These are phyloP conservation scores for Amazona guildingii DNA, from an alignment of 2,113 vertebrate species.

Conservation along the genomic window DNA sequence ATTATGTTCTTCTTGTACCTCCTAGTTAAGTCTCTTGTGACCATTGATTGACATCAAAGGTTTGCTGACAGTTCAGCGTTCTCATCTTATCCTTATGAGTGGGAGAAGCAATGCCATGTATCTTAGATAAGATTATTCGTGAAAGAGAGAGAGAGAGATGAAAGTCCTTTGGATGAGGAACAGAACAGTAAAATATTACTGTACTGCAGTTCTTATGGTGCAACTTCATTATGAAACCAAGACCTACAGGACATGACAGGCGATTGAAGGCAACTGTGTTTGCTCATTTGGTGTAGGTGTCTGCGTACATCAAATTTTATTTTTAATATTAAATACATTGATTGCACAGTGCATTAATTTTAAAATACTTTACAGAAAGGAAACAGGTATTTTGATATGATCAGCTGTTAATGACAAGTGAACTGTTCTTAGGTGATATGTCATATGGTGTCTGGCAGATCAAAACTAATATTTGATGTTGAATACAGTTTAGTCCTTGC, in stretches of 20 bases:
- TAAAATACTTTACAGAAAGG: neutral
- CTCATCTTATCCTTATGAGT: conserved; percentile 28
- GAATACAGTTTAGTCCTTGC: neutral
- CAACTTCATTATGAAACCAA: conserved; percentile 15
- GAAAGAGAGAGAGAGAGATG: conserved; percentile 3
- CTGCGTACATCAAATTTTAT: neutral
- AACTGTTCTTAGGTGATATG: neutral
- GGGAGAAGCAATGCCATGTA: conserved; percentile 50
- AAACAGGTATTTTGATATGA: neutral
- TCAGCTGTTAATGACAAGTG: neutral
- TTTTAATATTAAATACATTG: neutral
- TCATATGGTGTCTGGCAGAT: neutral
- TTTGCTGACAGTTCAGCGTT: conserved; percentile 59
- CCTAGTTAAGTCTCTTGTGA: conserved; percentile 35
- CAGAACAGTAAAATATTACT: neutral
- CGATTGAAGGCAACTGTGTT: neutral
- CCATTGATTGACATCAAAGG: conserved; percentile 60
- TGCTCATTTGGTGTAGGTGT: neutral
- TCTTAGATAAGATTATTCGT: conserved; percentile 56
- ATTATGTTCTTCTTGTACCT: neutral
- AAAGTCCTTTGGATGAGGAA: conserved; percentile 40
- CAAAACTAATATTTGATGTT: neutral
- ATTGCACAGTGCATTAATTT: neutral
- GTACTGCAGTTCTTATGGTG: neutral
- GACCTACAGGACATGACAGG: neutral